Evolutionary conservation across 1,140 invertebrate species (phyloP).

Genomic region (Aphaenogaster floridana): DNA sequence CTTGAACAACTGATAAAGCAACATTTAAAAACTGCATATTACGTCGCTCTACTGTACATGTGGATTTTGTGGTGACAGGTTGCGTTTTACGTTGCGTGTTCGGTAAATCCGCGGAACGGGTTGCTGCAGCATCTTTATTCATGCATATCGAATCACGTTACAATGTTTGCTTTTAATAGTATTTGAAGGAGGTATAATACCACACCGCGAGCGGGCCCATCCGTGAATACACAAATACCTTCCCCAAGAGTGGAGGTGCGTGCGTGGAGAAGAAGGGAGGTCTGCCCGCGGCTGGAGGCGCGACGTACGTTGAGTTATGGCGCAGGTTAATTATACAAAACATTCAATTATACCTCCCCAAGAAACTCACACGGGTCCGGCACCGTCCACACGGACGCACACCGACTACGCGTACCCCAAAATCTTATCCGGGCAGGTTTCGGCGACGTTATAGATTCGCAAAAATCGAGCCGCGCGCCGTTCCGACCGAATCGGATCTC

Average conservation of each 20-base stretch:
- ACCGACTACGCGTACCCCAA: background rate
- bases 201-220: slow-evolving; percentile 68
- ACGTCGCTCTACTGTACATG: background rate
- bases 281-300: slow-evolving; percentile 85
- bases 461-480: slow-evolving; percentile 55
- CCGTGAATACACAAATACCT: slow-evolving; percentile 82
- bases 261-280: slow-evolving; percentile 71
- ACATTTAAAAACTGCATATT: background rate
- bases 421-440: slow-evolving; percentile 34
- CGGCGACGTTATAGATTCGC: slow-evolving; percentile 57
- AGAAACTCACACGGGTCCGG: slow-evolving; percentile 65
- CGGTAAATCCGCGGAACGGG: slow-evolving; percentile 11
- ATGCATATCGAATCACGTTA: slow-evolving; percentile 19
- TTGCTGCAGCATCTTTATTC: slow-evolving; percentile 54
- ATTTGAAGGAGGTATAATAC: slow-evolving; percentile 48
- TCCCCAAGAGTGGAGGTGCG: slow-evolving; percentile 58
- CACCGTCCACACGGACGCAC: slow-evolving; percentile 29
- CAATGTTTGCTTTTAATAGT: slow-evolving; percentile 60
- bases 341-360: slow-evolving; percentile 87
- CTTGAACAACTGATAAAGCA: background rate
- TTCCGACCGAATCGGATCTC: slow-evolving; percentile 37
- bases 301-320: slow-evolving; percentile 87
- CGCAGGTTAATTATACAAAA: slow-evolving; percentile 88
- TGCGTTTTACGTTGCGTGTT: slow-evolving; percentile 10
- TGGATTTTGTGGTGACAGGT: slow-evolving; percentile 6